phyloP scores from a whole-genome alignment of 2,113 vertebrate species.

The Australoheros scitulus region DNA sequence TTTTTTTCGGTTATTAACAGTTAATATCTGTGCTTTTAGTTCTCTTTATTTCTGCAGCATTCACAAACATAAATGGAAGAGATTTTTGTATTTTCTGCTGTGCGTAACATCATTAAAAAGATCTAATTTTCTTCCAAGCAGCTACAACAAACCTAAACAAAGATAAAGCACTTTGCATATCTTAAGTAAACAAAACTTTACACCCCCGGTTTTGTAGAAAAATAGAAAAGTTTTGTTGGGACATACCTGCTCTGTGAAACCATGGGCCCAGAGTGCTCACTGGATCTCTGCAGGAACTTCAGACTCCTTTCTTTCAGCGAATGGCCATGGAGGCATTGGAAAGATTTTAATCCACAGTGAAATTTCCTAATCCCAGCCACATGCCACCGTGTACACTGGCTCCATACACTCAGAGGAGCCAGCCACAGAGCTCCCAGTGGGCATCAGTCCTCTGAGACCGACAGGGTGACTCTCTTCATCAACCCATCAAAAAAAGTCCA shows the following conservation, averaged over 20 bases:
- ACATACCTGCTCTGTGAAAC: constrained; percentile 70
- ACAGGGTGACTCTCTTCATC: constrained; percentile 14
- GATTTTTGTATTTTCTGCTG: neutral
- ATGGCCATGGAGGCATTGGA: constrained; percentile 62
- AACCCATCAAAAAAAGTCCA: neutral
- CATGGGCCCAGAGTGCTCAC: constrained; percentile 48
- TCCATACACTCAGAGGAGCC: constrained; percentile 38
- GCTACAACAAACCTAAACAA: neutral
- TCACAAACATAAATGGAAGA: neutral
- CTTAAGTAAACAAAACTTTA: neutral
- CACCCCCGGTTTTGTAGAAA: neutral
- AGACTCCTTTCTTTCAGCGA: constrained; percentile 45
- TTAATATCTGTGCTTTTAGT: neutral
- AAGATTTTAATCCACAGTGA: constrained; percentile 81
- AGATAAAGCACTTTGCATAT: neutral
- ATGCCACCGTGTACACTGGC: constrained; percentile 72
- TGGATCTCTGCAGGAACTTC: constrained; percentile 48
- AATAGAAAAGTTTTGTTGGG: neutral
- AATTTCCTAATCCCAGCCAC: constrained; percentile 84
- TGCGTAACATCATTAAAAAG: neutral
- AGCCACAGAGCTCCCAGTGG: constrained; percentile 34
- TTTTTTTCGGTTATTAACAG: neutral
- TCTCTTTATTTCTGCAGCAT: neutral
- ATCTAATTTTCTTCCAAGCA: neutral
- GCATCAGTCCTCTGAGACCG: constrained; percentile 8